These are phyloP conservation scores for Rutilus rutilus DNA, from an alignment of 2,113 vertebrate genomes.

Conservation along the genomic window DNA sequence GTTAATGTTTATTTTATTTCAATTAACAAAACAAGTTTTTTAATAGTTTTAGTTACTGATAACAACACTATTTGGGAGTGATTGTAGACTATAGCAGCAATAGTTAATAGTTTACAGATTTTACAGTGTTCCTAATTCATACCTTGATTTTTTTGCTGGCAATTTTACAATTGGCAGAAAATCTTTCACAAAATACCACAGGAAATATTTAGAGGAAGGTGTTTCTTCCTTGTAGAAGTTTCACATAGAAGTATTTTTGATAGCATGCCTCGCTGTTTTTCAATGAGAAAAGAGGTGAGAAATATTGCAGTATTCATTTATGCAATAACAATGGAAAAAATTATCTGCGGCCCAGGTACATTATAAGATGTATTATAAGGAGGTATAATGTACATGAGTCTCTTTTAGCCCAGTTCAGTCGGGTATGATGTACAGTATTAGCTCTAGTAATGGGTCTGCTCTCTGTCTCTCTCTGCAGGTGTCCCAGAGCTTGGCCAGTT, in stretches of 20 bases:
- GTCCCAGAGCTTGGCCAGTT: slow-evolving; percentile 82
- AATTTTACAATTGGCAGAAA: background rate
- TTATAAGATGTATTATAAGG: too few relatives aligned
- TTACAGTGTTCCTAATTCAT: background rate
- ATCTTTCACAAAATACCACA: background rate
- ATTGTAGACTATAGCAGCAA: background rate
- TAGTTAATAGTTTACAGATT: background rate
- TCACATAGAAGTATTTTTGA: too few relatives aligned
- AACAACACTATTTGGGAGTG: background rate
- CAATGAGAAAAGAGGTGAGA: too few relatives aligned
- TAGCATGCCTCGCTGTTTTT: too few relatives aligned
- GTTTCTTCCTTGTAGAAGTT: too few relatives aligned
- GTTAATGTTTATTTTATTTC: background rate
- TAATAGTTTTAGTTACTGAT: background rate
- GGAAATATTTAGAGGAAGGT: background rate
- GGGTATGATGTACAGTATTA: background rate
- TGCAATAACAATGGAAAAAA: too few relatives aligned
- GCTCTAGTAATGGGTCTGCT: background rate
- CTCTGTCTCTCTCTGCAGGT: slow-evolving; percentile 67
- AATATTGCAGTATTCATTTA: too few relatives aligned
- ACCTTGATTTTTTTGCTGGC: background rate
- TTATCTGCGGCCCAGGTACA: too few relatives aligned
- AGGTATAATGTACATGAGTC: too few relatives aligned
- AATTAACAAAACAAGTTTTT: background rate
- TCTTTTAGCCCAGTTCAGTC: too few relatives aligned